Evolutionary conservation across 2,113 vertebrate genomes (phyloP).

Genomic region (Halichoeres trimaculatus): DNA sequence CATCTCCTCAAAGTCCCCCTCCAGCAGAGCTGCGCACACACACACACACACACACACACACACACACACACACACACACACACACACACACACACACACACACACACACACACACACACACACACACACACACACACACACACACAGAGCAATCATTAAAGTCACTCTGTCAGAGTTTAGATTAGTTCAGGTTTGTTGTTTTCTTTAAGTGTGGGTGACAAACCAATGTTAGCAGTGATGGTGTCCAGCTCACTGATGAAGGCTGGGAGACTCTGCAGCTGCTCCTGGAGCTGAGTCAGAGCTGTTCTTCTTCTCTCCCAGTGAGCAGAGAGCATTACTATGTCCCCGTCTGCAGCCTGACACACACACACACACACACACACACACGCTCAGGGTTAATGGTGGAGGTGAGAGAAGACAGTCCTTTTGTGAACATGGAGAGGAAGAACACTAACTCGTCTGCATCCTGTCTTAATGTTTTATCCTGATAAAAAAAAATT

Average conservation of each 20-base stretch:
- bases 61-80: too few relatives aligned
- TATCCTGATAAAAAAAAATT: too few relatives aligned
- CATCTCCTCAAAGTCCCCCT: constrained; percentile 93
- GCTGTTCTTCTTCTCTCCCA: constrained; percentile 91
- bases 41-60: constrained; percentile 32
- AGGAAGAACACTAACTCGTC: too few relatives aligned
- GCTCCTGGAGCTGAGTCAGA: constrained; percentile 88
- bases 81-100: neutral
- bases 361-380: constrained; percentile 26
- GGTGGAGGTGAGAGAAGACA: neutral
- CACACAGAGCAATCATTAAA: neutral
- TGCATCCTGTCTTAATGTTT: too few relatives aligned
- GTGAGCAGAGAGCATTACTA: constrained; percentile 94
- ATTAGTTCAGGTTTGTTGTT: too few relatives aligned
- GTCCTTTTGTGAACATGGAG: too few relatives aligned
- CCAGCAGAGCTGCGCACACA: constrained; percentile 85
- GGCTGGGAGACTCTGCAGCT: constrained; percentile 89
- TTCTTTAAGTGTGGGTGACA: neutral
- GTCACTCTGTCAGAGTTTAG: too few relatives aligned
- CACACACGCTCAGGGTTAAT: neutral
- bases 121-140: neutral
- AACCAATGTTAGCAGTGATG: constrained; percentile 88
- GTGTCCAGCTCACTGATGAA: constrained; percentile 89
- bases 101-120: neutral
- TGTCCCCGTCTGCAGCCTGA: constrained; percentile 90